phyloP scores from a whole-genome alignment of 2,888 invertebrate species.

The Rhamphomyia laevipes region DNA sequence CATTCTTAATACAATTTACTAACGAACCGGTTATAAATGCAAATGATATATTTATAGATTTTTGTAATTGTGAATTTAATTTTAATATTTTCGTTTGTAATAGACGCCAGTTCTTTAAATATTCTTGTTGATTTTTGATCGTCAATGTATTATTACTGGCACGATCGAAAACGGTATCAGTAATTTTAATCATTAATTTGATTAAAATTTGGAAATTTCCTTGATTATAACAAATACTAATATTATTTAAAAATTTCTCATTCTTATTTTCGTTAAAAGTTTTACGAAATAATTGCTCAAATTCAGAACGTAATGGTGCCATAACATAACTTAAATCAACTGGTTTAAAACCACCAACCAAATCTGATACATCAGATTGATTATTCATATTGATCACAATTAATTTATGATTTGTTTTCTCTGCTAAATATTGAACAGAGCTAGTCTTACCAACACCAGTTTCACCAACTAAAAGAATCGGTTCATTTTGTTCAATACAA shows the following conservation, averaged over 20 bases:
- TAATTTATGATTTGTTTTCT: slow-evolving; percentile 70
- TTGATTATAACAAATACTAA: slow-evolving; percentile 62
- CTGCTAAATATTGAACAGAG: slow-evolving; percentile 81
- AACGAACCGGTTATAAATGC: slow-evolving; percentile 89
- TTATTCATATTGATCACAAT: slow-evolving; percentile 98
- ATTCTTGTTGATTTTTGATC: slow-evolving; percentile 29
- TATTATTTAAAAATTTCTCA: slow-evolving; percentile 65
- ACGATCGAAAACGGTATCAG: slow-evolving; percentile 26
- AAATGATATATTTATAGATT: slow-evolving; percentile 48
- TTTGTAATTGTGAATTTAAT: slow-evolving; percentile 60
- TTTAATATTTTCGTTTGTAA: slow-evolving; percentile 57
- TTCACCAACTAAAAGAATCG: slow-evolving; percentile 91
- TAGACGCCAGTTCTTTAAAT: slow-evolving; percentile 49
- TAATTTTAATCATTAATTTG: slow-evolving; percentile 62
- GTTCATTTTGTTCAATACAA: slow-evolving; percentile 71
- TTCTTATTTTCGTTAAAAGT: slow-evolving; percentile 72
- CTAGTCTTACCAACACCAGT: slow-evolving; percentile 99
- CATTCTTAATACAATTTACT: slow-evolving; percentile 79
- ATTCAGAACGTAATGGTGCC: slow-evolving; percentile 68
- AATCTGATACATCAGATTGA: slow-evolving; percentile 92
- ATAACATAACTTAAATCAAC: slow-evolving; percentile 80
- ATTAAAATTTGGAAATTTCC: slow-evolving; percentile 62
- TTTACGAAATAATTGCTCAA: slow-evolving; percentile 66
- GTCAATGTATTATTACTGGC: slow-evolving; percentile 1
- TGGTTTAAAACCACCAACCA: slow-evolving; percentile 95